Percentiles rank a stretch among this genome's conserved stretches.
Evolutionary conservation across 2,888 invertebrate species (phyloP).

Genomic region (Phaonia tiefii): DNA sequence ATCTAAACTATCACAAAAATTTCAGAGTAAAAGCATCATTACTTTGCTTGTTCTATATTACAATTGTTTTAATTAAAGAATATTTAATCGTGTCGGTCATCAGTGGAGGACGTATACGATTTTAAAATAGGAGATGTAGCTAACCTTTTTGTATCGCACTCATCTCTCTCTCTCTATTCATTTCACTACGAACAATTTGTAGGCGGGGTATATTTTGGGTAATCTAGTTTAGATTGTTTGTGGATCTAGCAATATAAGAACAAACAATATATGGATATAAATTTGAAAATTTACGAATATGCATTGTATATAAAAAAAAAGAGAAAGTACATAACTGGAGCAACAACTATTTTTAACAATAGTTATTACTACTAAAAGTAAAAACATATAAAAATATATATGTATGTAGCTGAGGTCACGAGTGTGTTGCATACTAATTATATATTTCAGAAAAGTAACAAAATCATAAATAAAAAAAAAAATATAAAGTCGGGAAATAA

Average conservation of each 20-base stretch:
- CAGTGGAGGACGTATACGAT: too few relatives aligned
- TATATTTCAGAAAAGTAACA: conserved; percentile 24
- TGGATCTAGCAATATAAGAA: not conserved
- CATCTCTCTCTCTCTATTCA: not conserved
- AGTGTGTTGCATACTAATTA: conserved; percentile 21
- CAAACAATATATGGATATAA: not conserved
- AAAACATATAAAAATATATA: conserved; percentile 6
- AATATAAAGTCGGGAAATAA: conserved; percentile 39
- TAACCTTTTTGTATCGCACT: conserved; percentile 8
- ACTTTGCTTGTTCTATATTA: not conserved
- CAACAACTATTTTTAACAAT: conserved; percentile 35
- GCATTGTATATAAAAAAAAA: conserved; percentile 27
- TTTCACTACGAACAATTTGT: conserved; percentile 20
- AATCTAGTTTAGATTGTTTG: not conserved
- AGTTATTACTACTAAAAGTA: not conserved
- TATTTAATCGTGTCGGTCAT: not conserved
- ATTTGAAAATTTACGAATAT: not conserved
- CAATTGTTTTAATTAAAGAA: conserved; percentile 43
- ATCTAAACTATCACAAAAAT: conserved; percentile 17
- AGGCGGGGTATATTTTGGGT: conserved; percentile 23
- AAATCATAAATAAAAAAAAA: conserved; percentile 10
- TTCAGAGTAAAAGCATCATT: not conserved
- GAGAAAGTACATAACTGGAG: conserved; percentile 11
- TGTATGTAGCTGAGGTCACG: conserved; percentile 32
- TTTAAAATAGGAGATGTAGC: too few relatives aligned